These are phyloP conservation scores for Scolanthus callimorphus DNA, from an alignment of 92 coral and sea anemone species.

Conservation along the genomic window DNA sequence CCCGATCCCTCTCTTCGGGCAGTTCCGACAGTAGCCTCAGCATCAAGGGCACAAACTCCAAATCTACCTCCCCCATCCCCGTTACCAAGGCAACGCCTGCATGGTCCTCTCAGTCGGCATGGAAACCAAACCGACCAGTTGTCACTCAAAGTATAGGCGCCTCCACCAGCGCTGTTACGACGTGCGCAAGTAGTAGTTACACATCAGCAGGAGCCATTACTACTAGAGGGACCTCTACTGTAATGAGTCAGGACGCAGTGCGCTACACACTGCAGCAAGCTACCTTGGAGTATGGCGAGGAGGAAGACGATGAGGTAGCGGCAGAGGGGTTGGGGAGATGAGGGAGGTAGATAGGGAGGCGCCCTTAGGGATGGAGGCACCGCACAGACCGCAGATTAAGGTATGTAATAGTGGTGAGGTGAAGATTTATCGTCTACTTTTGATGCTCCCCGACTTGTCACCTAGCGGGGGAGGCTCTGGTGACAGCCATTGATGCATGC, in stretches of 20 bases:
- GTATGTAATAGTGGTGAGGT: no score
- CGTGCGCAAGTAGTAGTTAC: constrained; percentile 48
- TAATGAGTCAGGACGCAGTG: not conserved
- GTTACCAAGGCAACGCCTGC: constrained; percentile 38
- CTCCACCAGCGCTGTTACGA: constrained; percentile 76
- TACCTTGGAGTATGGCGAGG: not conserved
- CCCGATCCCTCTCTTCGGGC: constrained; percentile 37
- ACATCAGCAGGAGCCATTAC: constrained; percentile 16
- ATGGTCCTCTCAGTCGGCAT: constrained; percentile 59
- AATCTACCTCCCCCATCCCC: constrained; percentile 13
- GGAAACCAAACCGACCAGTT: constrained; percentile 77
- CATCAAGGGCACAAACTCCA: constrained; percentile 10
- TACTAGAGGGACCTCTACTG: not conserved
- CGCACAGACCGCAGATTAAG: no score
- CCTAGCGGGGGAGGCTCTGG: no score
- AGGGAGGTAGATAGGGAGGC: no score
- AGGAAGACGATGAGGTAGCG: not conserved
- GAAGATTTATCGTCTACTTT: no score
- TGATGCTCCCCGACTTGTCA: no score
- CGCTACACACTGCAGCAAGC: not conserved
- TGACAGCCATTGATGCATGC: no score
- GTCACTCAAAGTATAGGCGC: constrained; percentile 73
- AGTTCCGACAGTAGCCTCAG: constrained; percentile 19
- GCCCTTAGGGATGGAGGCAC: no score
- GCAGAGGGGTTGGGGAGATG: not conserved